Base-by-base conservation (phyloP, 2,113 vertebrate genomes). In the Hirundichthys speculiger region DNA sequence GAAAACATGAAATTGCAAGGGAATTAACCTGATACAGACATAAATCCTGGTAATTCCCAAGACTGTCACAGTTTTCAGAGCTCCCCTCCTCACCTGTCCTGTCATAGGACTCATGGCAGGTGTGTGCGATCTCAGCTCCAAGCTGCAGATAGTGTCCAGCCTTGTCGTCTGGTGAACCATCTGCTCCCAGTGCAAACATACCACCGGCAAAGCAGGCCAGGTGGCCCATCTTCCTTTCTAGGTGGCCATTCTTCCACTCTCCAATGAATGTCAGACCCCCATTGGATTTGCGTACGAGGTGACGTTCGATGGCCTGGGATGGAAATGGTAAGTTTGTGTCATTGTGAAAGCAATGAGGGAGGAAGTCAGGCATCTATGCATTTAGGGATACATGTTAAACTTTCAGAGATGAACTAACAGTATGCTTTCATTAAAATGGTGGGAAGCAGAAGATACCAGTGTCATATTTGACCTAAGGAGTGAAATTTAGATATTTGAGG, bases 211-310 rank as follows among this genome's bases (percentile, higher is more conserved):
- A 99, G 75, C 98, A 99, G 46, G 98, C 95, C 90, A 99, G 92
- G 85, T 99, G 97, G 53, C 98, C 98, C 98, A 99, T 99, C 88
- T 99, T 99, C 80, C 95, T 94, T 83, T 99, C 96, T 80, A 99
- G 94, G 88, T 98, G 96, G 2, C 98, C 98, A 0, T 98, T 98
- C 89, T 98, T 98, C 98, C 98, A 99, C 81, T 99, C 98, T 0
- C 98, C 98, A 45, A 99, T 98, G 80, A 98, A 99, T 3, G 95
- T 95, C 72, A 99, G 92, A 4, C 98, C 98, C n/a, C 96, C 94
- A 18, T 91, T 96, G 66, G 98, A 99, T 77, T 97, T 99, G 49
- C 96, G 95, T 79, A 99, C 91, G 71, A 99, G 95, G 85, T 99
- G 96, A 49, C 95, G 96, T 85, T 99, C 98, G 66, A 99, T 98